Evolutionary conservation across 2,888 invertebrate species (phyloP).

Genomic region (Synanthedon vespiformis): DNA sequence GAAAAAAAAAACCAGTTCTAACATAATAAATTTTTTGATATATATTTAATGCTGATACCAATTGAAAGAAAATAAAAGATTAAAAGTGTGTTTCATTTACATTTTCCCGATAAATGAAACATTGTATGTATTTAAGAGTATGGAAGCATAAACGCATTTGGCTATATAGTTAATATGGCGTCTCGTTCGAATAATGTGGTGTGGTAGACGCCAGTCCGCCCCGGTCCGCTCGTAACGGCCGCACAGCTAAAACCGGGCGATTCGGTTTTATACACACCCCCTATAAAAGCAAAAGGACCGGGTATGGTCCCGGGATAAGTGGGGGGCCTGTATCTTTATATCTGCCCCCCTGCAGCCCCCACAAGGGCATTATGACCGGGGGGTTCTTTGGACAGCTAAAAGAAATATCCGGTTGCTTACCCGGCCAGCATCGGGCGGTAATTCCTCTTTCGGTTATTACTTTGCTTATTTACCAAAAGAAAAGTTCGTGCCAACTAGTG

Average conservation of each 20-base stretch:
- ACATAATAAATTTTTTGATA: no score
- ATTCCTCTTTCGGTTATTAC: constrained; percentile 60
- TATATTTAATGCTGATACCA: no score
- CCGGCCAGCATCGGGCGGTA: constrained; percentile 47
- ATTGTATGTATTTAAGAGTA: constrained; percentile 56
- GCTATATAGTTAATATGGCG: constrained; percentile 31
- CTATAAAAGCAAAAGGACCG: constrained; percentile 71
- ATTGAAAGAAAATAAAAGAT: no score
- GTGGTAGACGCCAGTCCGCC: constrained; percentile 56
- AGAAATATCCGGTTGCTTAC: constrained; percentile 68
- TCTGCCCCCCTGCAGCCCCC: constrained; percentile 57
- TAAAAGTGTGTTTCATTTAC: no score
- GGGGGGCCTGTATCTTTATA: constrained; percentile 70
- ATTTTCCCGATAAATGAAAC: constrained; percentile 17
- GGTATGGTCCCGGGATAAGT: constrained; percentile 65
- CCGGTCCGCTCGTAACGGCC: constrained; percentile 66
- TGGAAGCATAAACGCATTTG: constrained; percentile 54
- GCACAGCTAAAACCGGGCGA: constrained; percentile 68
- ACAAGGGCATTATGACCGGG: constrained; percentile 65
- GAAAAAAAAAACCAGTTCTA: no score
- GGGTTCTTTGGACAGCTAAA: constrained; percentile 70
- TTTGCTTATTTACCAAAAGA: constrained; percentile 58
- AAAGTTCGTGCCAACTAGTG: constrained; percentile 49
- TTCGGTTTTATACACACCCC: constrained; percentile 71
- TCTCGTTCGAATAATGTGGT: constrained; percentile 53